phyloP scores from a whole-genome alignment of 2,888 invertebrate species.

The Dolomedes plantarius region DNA sequence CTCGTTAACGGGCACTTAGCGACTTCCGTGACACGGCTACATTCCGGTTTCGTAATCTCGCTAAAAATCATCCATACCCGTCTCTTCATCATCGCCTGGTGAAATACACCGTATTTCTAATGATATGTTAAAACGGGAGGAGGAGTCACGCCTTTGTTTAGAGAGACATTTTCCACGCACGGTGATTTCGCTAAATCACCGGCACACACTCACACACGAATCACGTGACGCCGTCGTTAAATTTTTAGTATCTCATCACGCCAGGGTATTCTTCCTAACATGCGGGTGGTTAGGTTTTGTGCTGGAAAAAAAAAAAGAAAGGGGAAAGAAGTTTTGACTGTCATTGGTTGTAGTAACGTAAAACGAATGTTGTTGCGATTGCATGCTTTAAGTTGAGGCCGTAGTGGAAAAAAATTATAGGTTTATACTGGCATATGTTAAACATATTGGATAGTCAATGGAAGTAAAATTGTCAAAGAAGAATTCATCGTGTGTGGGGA shows the following conservation, averaged over 20 bases:
- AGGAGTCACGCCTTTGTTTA: slow-evolving; percentile 15
- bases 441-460: too few species aligned
- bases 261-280: too few species aligned
- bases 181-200: not conserved
- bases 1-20: not conserved
- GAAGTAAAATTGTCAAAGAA: too few species aligned
- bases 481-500: too few species aligned
- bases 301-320: too few species aligned
- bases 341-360: too few species aligned
- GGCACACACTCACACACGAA: not conserved
- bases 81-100: not conserved
- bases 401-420: too few species aligned
- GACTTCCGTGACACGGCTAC: not conserved
- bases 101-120: slow-evolving; percentile 30
- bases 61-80: not conserved
- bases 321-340: too few species aligned
- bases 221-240: not conserved
- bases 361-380: too few species aligned
- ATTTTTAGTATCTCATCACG: not conserved
- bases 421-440: too few species aligned
- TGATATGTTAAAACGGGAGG: slow-evolving; percentile 61
- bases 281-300: too few species aligned
- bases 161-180: not conserved
- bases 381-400: too few species aligned
- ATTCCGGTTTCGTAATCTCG: not conserved